Percentiles rank a stretch among this genome's conserved stretches.
Conservation (phyloP, 2,888 invertebrate genomes). For the Nomada ferruginata region DNA sequence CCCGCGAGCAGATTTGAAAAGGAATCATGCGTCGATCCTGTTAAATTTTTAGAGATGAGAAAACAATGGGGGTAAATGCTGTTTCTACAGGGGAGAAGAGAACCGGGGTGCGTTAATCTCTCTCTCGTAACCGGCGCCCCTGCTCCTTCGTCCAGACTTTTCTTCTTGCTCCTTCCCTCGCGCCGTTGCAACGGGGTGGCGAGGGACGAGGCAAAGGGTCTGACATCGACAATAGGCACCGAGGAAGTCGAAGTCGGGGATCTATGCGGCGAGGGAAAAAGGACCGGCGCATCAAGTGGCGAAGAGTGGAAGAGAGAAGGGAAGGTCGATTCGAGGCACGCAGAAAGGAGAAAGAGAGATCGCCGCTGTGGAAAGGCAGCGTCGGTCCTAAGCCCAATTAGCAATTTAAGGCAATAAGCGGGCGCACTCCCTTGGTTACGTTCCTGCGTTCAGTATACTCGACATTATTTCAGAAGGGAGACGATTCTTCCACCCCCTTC, state of each 20-base stretch:
- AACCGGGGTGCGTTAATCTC: conserved; percentile 71
- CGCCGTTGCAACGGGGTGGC: conserved; percentile 3
- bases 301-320: conserved; percentile 12
- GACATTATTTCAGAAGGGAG: conserved; percentile 71
- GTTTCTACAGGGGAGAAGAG: conserved; percentile 58
- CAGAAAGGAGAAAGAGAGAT: conserved; percentile 37
- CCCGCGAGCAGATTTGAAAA: conserved; percentile 55
- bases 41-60: conserved; percentile 68
- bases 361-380: conserved; percentile 69
- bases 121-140: conserved; percentile 51
- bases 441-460: conserved; percentile 65
- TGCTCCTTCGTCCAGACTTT: conserved; percentile 50
- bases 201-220: conserved; percentile 54
- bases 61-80: conserved; percentile 75
- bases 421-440: conserved; percentile 67
- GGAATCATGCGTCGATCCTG: conserved; percentile 64
- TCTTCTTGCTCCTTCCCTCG: conserved; percentile 49
- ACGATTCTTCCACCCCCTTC: conserved; percentile 43
- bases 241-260: conserved; percentile 69
- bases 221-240: conserved; percentile 72
- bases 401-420: conserved; percentile 82
- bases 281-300: conserved; percentile 25
- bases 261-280: conserved; percentile 55
- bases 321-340: neutral
- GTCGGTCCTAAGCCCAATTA: conserved; percentile 78